phyloP scores from a whole-genome alignment of 2,113 vertebrate genomes.

The Heptranchias perlo region DNA sequence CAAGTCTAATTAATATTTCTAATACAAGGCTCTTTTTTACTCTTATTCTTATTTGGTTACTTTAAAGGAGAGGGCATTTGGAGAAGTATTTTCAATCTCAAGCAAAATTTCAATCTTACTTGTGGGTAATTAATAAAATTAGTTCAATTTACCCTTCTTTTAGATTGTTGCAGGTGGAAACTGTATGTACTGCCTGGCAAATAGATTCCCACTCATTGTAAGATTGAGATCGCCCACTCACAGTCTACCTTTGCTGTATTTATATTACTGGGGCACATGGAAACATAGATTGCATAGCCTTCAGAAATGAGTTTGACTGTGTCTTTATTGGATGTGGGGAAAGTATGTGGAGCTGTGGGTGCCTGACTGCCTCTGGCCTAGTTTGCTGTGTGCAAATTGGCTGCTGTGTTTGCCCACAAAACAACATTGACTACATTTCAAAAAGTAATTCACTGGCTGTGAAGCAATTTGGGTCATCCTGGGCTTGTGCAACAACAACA shows the following conservation, averaged over 20 bases:
- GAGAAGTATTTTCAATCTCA: neutral
- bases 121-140: neutral
- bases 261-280: neutral
- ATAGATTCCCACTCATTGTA: neutral
- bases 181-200: neutral
- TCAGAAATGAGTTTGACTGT: neutral
- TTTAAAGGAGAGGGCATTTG: neutral
- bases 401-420: neutral
- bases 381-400: neutral
- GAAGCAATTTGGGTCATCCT: too few species aligned
- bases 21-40: neutral
- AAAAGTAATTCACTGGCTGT: neutral
- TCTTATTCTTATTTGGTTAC: neutral
- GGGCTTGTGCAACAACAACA: too few species aligned
- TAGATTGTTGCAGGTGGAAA: neutral
- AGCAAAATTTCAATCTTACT: too few species aligned
- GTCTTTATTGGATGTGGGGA: neutral
- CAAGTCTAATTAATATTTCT: conserved; percentile 5
- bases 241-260: neutral
- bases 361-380: neutral
- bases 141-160: neutral
- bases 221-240: neutral
- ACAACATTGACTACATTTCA: neutral
- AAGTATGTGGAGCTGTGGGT: neutral
- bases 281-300: neutral